Evolutionary conservation across 37 sponge, comb jelly and placozoan genomes (phyloP).

Genomic region (Halichondria panicea): DNA sequence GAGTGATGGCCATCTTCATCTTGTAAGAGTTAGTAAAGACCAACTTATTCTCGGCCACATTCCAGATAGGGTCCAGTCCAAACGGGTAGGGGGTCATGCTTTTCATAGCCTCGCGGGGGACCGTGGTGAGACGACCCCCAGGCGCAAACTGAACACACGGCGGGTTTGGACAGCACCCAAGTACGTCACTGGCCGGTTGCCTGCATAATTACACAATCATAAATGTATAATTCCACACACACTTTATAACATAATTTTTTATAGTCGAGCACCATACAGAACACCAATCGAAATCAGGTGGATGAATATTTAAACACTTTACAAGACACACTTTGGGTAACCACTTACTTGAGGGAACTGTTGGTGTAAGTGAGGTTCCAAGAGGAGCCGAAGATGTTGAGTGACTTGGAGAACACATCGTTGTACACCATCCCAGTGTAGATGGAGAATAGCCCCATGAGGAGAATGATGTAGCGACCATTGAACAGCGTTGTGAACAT

Average conservation of each 20-base stretch:
- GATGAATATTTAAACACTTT: no score
- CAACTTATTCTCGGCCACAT: conserved; percentile 87
- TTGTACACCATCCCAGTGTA: conserved; percentile 99
- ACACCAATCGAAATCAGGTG: no score
- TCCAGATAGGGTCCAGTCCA: conserved; percentile 98
- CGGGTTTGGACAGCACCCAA: no score
- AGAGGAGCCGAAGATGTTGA: conserved; percentile 92
- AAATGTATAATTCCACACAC: no score
- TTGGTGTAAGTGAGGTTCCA: conserved; percentile 79
- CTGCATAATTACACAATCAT: no score
- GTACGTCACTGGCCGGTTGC: no score
- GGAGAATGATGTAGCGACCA: conserved; percentile 97
- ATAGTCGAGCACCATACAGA: no score
- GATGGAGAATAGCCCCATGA: conserved; percentile 98
- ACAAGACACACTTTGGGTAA: no score
- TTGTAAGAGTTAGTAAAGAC: conserved; percentile 93
- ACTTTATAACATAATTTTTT: no score
- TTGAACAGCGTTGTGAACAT: conserved; percentile 88
- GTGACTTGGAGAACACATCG: conserved; percentile 90
- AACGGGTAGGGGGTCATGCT: conserved; percentile 82
- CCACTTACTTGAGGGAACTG: no score
- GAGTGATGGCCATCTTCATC: conserved; percentile 97
- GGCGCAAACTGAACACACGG: conserved; percentile 25
- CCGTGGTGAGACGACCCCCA: conserved; percentile 9
- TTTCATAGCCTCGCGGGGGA: conserved; percentile 68